Evolutionary conservation across 2,797 vertebrate species (phyloP).

Genomic region (Falco cherrug): DNA sequence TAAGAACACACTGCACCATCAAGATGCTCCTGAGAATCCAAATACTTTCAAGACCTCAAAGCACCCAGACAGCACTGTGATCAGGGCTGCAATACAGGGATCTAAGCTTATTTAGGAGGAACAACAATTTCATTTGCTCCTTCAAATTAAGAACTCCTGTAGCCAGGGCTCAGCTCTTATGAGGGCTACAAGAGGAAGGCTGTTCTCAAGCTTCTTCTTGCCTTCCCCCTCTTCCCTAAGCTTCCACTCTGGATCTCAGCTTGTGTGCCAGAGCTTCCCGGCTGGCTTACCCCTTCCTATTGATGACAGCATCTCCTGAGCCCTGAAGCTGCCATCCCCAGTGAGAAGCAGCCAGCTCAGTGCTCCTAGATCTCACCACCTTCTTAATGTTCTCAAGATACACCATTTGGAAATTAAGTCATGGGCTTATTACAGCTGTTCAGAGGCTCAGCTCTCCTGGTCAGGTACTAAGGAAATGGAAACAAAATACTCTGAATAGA

Average conservation of each 20-base stretch:
- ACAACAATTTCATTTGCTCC: neutral
- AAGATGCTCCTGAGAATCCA: neutral
- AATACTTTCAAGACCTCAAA: neutral
- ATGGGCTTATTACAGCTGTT: neutral
- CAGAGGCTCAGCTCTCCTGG: neutral
- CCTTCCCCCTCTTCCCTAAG: neutral
- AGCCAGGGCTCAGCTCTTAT: neutral
- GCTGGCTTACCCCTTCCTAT: neutral
- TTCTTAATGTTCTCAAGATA: neutral
- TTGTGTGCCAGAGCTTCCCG: neutral
- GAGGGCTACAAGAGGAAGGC: neutral
- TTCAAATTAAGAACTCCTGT: neutral
- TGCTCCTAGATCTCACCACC: neutral
- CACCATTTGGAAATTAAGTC: neutral
- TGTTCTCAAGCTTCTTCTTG: neutral
- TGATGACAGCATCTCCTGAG: neutral
- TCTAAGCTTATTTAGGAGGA: neutral
- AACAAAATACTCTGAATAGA: neutral
- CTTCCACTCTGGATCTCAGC: neutral
- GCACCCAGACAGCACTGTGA: rapidly evolving
- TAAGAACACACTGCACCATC: neutral
- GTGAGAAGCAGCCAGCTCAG: neutral
- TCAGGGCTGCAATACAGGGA: neutral
- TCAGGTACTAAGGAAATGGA: neutral
- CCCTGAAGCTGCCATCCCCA: neutral